Base-by-base conservation (phyloP, 2,113 vertebrate species). In the Lampris megalopsis region DNA sequence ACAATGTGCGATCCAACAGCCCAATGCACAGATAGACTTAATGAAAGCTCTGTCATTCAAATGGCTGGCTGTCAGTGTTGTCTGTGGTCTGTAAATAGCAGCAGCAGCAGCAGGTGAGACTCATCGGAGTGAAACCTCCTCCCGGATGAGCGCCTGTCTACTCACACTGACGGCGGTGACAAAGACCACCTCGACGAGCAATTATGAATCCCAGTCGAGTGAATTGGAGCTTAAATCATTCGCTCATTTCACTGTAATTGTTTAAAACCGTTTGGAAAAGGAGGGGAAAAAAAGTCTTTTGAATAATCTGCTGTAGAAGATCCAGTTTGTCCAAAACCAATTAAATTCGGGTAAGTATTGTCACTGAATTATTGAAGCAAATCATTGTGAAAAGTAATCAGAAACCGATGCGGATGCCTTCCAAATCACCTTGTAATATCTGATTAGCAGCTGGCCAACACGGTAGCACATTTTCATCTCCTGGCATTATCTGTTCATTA, bases 21-120 rank as follows among this genome's bases (percentile, higher is more conserved):
- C 41, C 50, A 49, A 49, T 64, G 65, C 65, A 59, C 74, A 61
- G 40, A 71, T 70, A 47, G 49, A 78, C 64, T 73, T 86, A 50
- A 86, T 86, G 75, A 70, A 79, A 67, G 64, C 63, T 85, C 42
- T 81, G 81, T 66, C 67, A 48, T 79, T 86, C 80, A 75, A 83
- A 68, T 63, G 76, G 82, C 68, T 79, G 73, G 82, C 75, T 75
- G 78, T 71, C 49, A 10, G 75, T 80, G 38, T 78, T 63, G 42
- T 82, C 87, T 78, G 80, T 1, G 56, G 70, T 79, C 78, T 88
- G 88, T 79, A 86, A 88, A 88, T 86, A 91, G 85, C 73, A 9
- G n/a, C 43, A 45, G n/a, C 43, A 45, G 83, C 65, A 87, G 84
- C 84, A 86, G 85, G 86, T 91, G 79, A 66, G 79, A 76, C 81